Evolutionary conservation across 2,797 vertebrate genomes (phyloP).

Genomic region (Lutjanus campechanus): DNA sequence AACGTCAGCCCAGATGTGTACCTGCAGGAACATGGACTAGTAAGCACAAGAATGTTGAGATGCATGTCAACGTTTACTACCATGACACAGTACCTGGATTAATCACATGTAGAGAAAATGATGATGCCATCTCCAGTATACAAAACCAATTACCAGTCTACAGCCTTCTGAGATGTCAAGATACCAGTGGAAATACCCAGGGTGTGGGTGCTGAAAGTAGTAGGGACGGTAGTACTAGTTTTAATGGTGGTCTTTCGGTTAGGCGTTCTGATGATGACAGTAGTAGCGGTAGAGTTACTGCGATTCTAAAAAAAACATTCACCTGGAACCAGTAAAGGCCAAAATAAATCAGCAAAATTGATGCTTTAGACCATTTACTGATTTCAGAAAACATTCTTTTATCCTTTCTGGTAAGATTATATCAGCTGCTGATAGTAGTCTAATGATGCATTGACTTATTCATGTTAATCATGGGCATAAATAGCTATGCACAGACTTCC

Average conservation of each 20-base stretch:
- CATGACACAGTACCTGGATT: conserved; percentile 43
- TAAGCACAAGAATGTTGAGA: fast-evolving
- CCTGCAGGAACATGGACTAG: fast-evolving
- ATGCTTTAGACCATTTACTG: not conserved
- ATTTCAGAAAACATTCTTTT: not conserved
- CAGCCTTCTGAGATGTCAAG: fast-evolving
- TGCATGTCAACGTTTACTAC: conserved; percentile 44
- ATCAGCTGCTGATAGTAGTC: not conserved
- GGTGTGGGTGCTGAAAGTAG: fast-evolving
- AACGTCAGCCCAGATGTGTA: fast-evolving
- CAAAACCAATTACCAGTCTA: fast-evolving
- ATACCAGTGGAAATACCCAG: fast-evolving
- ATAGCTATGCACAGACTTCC: not conserved
- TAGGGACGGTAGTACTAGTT: fast-evolving
- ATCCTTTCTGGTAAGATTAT: not conserved
- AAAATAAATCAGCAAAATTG: not conserved
- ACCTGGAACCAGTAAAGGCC: not conserved
- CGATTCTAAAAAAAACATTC: too few species aligned
- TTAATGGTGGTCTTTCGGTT: fast-evolving
- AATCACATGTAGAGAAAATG: conserved; percentile 16
- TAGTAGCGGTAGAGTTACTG: too few species aligned
- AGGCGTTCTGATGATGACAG: too few species aligned
- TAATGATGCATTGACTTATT: not conserved
- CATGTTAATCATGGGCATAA: not conserved
- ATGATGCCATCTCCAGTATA: not conserved